Conservation (phyloP, 2,113 vertebrate species). For the Chlorodrepanis virens region DNA sequence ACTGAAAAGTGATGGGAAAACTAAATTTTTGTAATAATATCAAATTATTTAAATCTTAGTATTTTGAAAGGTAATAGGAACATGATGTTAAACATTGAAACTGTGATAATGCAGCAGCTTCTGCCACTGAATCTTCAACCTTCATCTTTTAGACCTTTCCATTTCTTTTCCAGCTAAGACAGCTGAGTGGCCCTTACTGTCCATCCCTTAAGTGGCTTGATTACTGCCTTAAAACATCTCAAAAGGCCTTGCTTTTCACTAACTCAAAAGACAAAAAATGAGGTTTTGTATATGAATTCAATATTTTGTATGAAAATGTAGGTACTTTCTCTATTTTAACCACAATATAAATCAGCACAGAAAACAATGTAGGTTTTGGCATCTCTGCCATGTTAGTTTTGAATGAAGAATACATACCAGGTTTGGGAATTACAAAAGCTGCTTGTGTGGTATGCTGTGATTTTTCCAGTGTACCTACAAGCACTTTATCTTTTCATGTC, state of each 20-base stretch:
- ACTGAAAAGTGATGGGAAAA: background rate
- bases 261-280: background rate
- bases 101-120: background rate
- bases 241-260: background rate
- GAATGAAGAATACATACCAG: slow-evolving; percentile 67
- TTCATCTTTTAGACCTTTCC: background rate
- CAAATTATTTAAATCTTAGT: background rate
- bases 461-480: slow-evolving; percentile 54
- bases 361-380: slow-evolving; percentile 76
- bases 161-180: background rate
- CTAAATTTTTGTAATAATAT: background rate
- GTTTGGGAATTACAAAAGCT: slow-evolving; percentile 68
- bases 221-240: background rate
- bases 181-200: background rate
- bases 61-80: background rate
- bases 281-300: slow-evolving; percentile 16
- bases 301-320: slow-evolving; percentile 44
- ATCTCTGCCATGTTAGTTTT: slow-evolving; percentile 64
- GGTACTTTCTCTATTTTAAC: slow-evolving; percentile 41
- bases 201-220: background rate
- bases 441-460: slow-evolving; percentile 65
- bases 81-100: background rate
- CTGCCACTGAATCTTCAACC: background rate
- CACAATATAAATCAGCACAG: slow-evolving; percentile 72
- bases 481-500: slow-evolving; percentile 1